These are phyloP conservation scores for Hirundichthys speculiger DNA, from an alignment of 2,113 vertebrate species.

Conservation along the genomic window DNA sequence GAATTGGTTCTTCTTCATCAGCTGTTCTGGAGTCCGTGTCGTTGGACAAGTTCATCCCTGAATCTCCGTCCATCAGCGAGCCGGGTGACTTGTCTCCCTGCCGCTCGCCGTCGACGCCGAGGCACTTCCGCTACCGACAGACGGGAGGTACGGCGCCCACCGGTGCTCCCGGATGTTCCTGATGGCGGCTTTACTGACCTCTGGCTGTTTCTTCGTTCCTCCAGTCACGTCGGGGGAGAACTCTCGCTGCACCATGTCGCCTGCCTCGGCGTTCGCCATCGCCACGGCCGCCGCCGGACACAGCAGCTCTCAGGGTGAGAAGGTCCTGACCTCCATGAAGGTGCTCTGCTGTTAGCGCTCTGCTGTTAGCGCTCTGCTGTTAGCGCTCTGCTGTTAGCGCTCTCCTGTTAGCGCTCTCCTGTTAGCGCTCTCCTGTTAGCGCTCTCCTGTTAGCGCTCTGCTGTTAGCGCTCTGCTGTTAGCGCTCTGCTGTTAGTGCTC, in stretches of 20 bases:
- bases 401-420: no score
- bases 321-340: background rate
- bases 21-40: slow-evolving; percentile 88
- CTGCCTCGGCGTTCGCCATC: slow-evolving; percentile 94
- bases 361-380: no score
- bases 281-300: slow-evolving; percentile 95
- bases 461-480: no score
- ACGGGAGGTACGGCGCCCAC: slow-evolving; percentile 81
- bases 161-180: background rate
- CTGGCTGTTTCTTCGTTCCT: background rate
- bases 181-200: slow-evolving; percentile 6
- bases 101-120: slow-evolving; percentile 88
- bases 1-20: slow-evolving; percentile 55
- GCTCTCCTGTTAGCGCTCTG: no score
- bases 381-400: no score
- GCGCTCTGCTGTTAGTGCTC: no score
- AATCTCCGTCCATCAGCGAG: slow-evolving; percentile 79
- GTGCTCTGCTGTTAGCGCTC: no score
- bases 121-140: slow-evolving; percentile 89
- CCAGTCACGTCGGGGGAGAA: slow-evolving; percentile 87
- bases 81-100: slow-evolving; percentile 87
- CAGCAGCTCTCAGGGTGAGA: slow-evolving; percentile 88
- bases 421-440: no score
- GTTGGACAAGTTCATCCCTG: slow-evolving; percentile 87
- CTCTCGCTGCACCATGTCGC: slow-evolving; percentile 88